A percentile compares a stretch with the other conserved stretches of the same genome.
Evolutionary conservation across 2,797 vertebrate species (phyloP).

Genomic region (Fringilla coelebs): DNA sequence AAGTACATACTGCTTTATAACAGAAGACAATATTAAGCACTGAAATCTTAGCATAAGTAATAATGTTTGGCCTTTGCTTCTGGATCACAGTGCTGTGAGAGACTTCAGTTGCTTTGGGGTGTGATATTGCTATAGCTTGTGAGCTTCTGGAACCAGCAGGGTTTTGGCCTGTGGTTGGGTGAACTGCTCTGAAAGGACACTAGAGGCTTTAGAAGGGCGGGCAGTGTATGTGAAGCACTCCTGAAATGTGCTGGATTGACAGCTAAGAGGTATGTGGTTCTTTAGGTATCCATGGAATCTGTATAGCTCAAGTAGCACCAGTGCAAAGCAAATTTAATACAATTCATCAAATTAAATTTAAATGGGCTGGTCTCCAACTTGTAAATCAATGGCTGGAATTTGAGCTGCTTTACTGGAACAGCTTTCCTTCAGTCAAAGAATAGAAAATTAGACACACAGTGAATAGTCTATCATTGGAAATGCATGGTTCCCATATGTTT

Average conservation of each 20-base stretch:
- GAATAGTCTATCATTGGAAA: neutral
- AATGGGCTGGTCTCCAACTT: neutral
- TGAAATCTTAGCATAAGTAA: neutral
- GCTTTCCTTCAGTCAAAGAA: neutral
- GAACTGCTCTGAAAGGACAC: slow-evolving; percentile 35
- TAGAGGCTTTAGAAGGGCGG: slow-evolving; percentile 11
- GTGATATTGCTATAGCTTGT: neutral
- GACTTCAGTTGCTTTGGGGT: neutral
- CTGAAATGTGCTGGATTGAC: slow-evolving; percentile 56
- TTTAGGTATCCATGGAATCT: slow-evolving; percentile 32
- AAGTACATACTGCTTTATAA: neutral
- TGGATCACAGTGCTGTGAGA: neutral
- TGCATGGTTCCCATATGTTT: neutral
- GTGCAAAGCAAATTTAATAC: slow-evolving; percentile 31
- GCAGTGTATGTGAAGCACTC: slow-evolving; percentile 45
- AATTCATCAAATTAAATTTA: slow-evolving; percentile 44
- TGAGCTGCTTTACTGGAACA: neutral
- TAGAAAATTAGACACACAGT: neutral
- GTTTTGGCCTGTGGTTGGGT: slow-evolving; percentile 11
- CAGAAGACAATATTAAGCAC: neutral
- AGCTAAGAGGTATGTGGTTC: slow-evolving; percentile 43
- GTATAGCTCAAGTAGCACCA: slow-evolving; percentile 48
- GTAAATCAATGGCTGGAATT: slow-evolving; percentile 9
- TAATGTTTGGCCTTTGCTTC: neutral
- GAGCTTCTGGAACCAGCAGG: neutral